Evolutionary conservation across 1,140 invertebrate genomes (phyloP).

Genomic region (Heliconius nattereri): DNA sequence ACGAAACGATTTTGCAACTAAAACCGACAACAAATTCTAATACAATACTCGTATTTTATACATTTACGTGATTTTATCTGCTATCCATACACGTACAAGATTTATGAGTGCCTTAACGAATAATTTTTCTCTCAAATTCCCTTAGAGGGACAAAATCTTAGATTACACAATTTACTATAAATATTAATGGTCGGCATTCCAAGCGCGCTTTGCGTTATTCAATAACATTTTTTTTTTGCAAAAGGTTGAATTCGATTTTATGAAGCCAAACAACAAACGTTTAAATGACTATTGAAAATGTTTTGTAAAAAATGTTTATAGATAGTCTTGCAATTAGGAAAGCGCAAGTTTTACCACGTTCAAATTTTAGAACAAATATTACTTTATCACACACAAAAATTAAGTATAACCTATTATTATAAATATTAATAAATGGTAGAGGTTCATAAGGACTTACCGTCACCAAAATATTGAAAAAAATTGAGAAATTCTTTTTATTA

Average conservation of each 20-base stretch:
- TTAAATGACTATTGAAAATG: background rate
- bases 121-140: slow-evolving; percentile 34
- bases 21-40: background rate
- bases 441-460: no score
- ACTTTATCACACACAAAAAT: no score
- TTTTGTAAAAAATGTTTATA: background rate
- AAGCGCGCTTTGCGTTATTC: slow-evolving; percentile 19
- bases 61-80: slow-evolving; percentile 25
- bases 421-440: no score
- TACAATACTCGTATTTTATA: slow-evolving; percentile 1
- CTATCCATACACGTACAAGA: slow-evolving; percentile 28
- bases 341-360: background rate
- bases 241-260: background rate
- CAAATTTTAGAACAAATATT: background rate
- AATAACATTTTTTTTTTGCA: slow-evolving; percentile 13
- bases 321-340: background rate
- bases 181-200: slow-evolving; percentile 33
- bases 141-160: slow-evolving; percentile 31
- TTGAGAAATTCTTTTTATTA: no score
- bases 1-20: background rate
- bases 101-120: slow-evolving; percentile 29
- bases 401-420: no score
- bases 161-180: slow-evolving; percentile 30
- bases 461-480: no score
- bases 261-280: background rate